These are phyloP conservation scores for Amiota mariae DNA, from an alignment of 2,888 invertebrate genomes.

Conservation along the genomic window DNA sequence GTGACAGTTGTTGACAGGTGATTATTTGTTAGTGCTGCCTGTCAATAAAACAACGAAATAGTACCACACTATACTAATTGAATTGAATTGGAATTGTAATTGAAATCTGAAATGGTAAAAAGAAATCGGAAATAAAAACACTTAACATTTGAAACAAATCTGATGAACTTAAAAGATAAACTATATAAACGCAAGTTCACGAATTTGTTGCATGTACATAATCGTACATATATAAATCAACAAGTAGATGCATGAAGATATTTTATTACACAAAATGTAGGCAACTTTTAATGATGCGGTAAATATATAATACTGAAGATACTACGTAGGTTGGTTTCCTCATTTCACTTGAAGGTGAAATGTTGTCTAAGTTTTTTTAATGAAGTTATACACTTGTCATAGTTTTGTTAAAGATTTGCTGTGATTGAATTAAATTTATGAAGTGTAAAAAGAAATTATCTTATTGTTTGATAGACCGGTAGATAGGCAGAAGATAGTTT, in stretches of 20 bases:
- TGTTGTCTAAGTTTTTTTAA: constrained; percentile 55
- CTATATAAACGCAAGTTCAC: neutral
- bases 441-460: constrained; percentile 54
- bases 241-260: too few relatives aligned
- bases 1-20: constrained; percentile 50
- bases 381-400: constrained; percentile 56
- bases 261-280: neutral
- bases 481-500: neutral
- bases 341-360: constrained; percentile 48
- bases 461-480: neutral
- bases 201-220: neutral
- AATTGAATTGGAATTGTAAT: neutral
- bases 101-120: too few relatives aligned
- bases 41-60: constrained; percentile 54
- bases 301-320: constrained; percentile 15
- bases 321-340: neutral
- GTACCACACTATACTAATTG: constrained; percentile 34
- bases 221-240: neutral
- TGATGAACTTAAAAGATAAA: neutral
- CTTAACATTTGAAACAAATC: neutral
- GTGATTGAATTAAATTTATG: constrained; percentile 64
- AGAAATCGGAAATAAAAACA: neutral
- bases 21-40: constrained; percentile 52
- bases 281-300: constrained; percentile 34
- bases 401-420: constrained; percentile 50